Evolutionary conservation across 2,888 invertebrate genomes (phyloP), one percentile per base, ranked within the genome.

Genomic region (Drosophila algonquin): DNA sequence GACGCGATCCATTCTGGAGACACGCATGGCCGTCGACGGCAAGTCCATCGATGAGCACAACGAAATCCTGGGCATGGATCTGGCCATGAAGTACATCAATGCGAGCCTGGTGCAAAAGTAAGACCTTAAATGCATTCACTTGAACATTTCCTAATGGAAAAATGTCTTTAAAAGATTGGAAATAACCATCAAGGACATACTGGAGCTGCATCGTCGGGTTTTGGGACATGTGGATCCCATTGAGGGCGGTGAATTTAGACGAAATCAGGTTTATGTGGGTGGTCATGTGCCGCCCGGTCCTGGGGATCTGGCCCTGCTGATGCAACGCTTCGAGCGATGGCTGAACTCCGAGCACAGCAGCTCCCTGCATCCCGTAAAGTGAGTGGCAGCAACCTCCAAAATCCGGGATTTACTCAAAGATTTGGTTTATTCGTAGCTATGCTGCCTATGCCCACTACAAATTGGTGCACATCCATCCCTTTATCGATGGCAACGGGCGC

Each of bases 361-460:
- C 73, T 95, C 95, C 48, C 93, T 98, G 92, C 98, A 98, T 93
- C 98, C 98, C 21, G 96, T 98, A 6, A 95, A 95, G 94, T 95
- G 90, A 77, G 82, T 75, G 12, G 2, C 1, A 1, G 1, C 3
- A 30, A 4, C 1, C 6, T 2, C 4, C 0, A 1, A 4, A 14
- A 4, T 12, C 1, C 18, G 1, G 12, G 12, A 1, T 8, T 0
- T 18, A 6, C 21, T 58, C 7, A 40, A 18, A 0, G 4, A 46
- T 5, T 6, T 16, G 8, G 1, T 40, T 52, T 0, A 3, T 50
- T 82, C 87, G 72, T 81, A 97, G 98, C 91, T 96, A 97, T 90
- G 98, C 99, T 57, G 99, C 99, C 0, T 93, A 99, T 60, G 98
- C 98, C 0, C 99, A 99, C 93, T 99, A 99, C 93, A 98, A 98